Base-by-base conservation (phyloP, 2,797 vertebrate genomes). In the Rhodeus uyekii region DNA sequence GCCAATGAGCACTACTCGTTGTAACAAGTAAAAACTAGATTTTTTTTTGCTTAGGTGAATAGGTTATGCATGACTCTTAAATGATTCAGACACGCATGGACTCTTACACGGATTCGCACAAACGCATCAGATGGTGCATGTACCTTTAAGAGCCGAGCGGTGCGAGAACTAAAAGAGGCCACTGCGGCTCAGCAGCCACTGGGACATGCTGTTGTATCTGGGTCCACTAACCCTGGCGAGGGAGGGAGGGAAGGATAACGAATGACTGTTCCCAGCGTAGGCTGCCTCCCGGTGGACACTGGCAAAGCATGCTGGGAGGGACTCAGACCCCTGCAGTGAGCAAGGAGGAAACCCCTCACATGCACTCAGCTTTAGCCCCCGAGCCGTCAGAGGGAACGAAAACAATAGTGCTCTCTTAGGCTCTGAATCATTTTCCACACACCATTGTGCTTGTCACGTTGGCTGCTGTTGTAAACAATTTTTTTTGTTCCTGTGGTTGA, bases 231-330 rank as follows among this genome's bases (percentile, higher is more conserved):
- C 42, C 63, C 74, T 50, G 72, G 14, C 38, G 50, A 64, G 76
- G 44, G 53, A 53, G 55, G 46, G 74, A 74, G 85, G 75, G 82
- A 44, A 86, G 76, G 87, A 81, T 88, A 89, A 90, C 86, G 83
- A 91, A 88, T 68, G 60, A 90, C 87, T 85, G 76, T 79, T 46
- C 64, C 87, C 86, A 82, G 84, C 87, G 80, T 75, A 46, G 82
- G 82, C 89, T 92, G 89, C 85, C 89, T 89, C 90, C 87, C 88
- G 86, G 83, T 90, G 90, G 89, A 86, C 87, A 82, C 86, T 55
- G n/a, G 90, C 91, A 92, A 88, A 90, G 90, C 90, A 91, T 91
- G 88, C 90, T 92, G 91, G 90, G 90, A 91, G 84, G 76, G n/a
- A 65, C 78, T 78, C 82, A 53, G 83, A 86, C 88, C 91, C 90